Evolutionary conservation across 2,797 vertebrate genomes (phyloP).

Genomic region (Pelobates cultripes): DNA sequence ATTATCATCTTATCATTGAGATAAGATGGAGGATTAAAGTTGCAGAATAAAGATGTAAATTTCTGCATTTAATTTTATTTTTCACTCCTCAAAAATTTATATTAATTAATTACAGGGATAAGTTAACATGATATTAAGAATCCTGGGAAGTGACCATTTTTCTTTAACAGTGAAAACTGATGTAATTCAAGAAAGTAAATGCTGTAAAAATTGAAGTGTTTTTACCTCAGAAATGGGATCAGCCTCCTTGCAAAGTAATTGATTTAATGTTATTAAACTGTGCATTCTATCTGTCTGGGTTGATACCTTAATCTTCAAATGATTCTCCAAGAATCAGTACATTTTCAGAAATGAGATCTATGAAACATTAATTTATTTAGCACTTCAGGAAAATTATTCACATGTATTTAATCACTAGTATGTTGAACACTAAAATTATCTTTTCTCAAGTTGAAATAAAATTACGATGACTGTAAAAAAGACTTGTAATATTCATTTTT

Average conservation of each 20-base stretch:
- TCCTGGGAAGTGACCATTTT: too few species aligned
- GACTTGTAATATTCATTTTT: too few species aligned
- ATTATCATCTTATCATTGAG: too few species aligned
- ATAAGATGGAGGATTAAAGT: too few species aligned
- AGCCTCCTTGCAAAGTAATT: neutral
- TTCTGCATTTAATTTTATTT: too few species aligned
- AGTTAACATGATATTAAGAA: too few species aligned
- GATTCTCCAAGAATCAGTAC: neutral
- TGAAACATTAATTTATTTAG: neutral
- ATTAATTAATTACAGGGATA: too few species aligned
- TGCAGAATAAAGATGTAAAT: too few species aligned
- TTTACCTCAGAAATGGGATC: neutral
- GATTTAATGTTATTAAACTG: neutral
- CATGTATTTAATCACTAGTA: neutral
- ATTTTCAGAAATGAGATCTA: too few species aligned
- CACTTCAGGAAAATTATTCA: neutral
- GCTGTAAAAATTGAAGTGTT: slow-evolving; percentile 9
- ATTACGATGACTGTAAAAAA: too few species aligned
- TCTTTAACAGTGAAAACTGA: too few species aligned
- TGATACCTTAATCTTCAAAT: neutral
- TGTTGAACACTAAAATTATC: neutral
- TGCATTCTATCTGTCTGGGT: neutral
- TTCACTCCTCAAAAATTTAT: too few species aligned
- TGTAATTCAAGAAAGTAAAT: neutral
- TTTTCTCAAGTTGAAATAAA: neutral